Conservation (phyloP, 1,140 invertebrate genomes). For the Drosophila pandora region DNA sequence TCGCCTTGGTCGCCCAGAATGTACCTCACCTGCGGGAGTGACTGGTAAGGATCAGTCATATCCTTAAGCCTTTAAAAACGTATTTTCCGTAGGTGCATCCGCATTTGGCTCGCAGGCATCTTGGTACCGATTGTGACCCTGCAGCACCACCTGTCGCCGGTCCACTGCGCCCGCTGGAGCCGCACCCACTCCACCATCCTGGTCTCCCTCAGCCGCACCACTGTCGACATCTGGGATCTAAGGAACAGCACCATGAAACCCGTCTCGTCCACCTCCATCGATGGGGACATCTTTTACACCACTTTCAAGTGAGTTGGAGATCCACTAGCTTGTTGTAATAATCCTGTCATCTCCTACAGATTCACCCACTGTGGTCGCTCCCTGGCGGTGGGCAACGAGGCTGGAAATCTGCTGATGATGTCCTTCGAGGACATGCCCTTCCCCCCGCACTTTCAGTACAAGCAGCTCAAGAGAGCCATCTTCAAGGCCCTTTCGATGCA, state of each 20-base stretch:
- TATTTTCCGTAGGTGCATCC: slow-evolving; percentile 84
- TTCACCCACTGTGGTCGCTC: slow-evolving; percentile 88
- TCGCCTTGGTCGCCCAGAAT: slow-evolving; percentile 91
- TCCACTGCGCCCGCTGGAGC: slow-evolving; percentile 90
- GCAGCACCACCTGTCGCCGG: slow-evolving; percentile 85
- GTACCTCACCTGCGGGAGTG: slow-evolving; percentile 92
- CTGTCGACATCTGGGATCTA: slow-evolving; percentile 90
- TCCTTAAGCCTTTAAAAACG: too few relatives aligned
- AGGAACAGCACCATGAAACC: slow-evolving; percentile 87
- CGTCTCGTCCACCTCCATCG: slow-evolving; percentile 84
- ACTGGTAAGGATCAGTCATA: slow-evolving; percentile 86
- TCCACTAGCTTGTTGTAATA: background rate
- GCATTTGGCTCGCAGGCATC: slow-evolving; percentile 90
- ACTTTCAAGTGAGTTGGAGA: slow-evolving; percentile 61
- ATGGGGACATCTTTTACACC: slow-evolving; percentile 78
- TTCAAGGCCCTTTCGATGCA: slow-evolving; percentile 87
- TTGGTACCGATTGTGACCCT: slow-evolving; percentile 87
- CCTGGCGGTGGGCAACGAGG: slow-evolving; percentile 87
- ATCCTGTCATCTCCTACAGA: slow-evolving; percentile 44
- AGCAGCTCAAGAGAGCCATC: slow-evolving; percentile 86
- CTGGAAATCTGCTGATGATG: slow-evolving; percentile 87
- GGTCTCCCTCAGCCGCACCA: slow-evolving; percentile 89
- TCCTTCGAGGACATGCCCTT: slow-evolving; percentile 88
- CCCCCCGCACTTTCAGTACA: slow-evolving; percentile 87
- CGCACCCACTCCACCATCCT: slow-evolving; percentile 93